These are phyloP conservation scores for Bufotes viridis DNA, from an alignment of 2,797 vertebrate species.

Conservation along the genomic window DNA sequence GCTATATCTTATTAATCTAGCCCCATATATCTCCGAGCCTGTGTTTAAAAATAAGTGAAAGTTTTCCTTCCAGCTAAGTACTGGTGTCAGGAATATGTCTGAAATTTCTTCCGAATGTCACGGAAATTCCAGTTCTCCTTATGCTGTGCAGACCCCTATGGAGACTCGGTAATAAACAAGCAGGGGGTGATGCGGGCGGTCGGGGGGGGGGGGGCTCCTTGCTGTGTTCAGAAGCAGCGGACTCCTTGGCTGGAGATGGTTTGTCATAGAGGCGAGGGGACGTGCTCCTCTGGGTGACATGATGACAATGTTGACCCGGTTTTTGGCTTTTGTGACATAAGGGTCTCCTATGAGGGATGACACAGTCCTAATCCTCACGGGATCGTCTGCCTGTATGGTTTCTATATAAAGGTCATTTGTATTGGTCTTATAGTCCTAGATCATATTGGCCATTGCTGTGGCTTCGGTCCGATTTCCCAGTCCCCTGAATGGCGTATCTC, in stretches of 20 bases:
- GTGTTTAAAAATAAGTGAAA: slow-evolving; percentile 29
- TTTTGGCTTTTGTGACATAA: too few relatives aligned
- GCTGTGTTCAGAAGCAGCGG: background rate
- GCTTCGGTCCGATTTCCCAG: too few relatives aligned
- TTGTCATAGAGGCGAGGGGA: background rate
- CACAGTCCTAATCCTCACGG: background rate
- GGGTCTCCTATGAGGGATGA: background rate
- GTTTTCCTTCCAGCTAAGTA: slow-evolving; percentile 8
- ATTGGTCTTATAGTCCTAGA: too few relatives aligned
- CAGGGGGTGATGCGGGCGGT: background rate
- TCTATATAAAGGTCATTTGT: too few relatives aligned
- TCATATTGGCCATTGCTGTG: too few relatives aligned
- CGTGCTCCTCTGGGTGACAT: background rate
- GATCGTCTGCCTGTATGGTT: background rate
- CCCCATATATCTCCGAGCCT: background rate
- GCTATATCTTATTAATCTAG: slow-evolving; percentile 2
- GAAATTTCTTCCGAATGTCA: slow-evolving; percentile 11
- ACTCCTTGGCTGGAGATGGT: background rate
- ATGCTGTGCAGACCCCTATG: slow-evolving; percentile 5
- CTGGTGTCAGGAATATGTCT: background rate
- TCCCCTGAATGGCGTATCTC: too few relatives aligned
- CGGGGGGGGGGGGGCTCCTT: background rate
- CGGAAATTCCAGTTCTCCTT: slow-evolving; percentile 9
- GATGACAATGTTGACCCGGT: background rate
- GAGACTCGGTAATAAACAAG: background rate